Evolutionary conservation across 23 tunicate genomes (phyloP).

Genomic region (Pegea sp.): DNA sequence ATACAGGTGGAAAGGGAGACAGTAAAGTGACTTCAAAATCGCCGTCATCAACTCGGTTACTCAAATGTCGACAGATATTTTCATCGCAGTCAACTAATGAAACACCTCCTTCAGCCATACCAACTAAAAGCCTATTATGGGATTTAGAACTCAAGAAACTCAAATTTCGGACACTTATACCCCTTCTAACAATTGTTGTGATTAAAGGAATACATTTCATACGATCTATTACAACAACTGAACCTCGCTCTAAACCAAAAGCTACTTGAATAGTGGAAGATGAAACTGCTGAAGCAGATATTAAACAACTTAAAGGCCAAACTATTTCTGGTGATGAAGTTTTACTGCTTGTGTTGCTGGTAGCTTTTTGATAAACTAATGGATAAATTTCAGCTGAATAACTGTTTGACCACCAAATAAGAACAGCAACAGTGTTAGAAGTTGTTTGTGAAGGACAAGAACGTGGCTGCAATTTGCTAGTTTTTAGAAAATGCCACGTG

Average conservation of each 20-base stretch:
- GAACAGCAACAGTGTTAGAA: conserved; percentile 19
- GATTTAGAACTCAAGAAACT: conserved; percentile 10
- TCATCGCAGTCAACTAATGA: conserved; percentile 12
- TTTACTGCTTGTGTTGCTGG: conserved; percentile 12
- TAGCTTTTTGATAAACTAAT: conserved; percentile 1
- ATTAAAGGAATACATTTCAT: conserved; percentile 26
- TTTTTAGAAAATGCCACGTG: conserved; percentile 38
- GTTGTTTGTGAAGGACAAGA: conserved; percentile 5
- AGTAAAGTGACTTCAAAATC: background rate
- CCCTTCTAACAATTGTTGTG: conserved; percentile 1
- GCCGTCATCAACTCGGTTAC: background rate
- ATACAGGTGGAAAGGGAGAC: conserved; percentile 3
- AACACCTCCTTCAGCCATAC: conserved; percentile 23
- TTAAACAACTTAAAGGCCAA: conserved; percentile 48
- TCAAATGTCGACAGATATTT: conserved; percentile 1
- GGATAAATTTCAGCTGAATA: conserved; percentile 23
- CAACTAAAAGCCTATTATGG: background rate
- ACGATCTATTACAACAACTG: conserved; percentile 33
- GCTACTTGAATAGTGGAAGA: conserved; percentile 28
- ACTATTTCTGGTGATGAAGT: conserved; percentile 54
- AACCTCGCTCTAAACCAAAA: conserved; percentile 40
- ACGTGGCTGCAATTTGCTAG: conserved; percentile 46
- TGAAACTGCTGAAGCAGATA: conserved; percentile 16
- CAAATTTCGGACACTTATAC: conserved; percentile 7
- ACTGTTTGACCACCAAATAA: conserved; percentile 50